Base-by-base conservation (phyloP, 2,888 invertebrate genomes). In the Elmis aenea region DNA sequence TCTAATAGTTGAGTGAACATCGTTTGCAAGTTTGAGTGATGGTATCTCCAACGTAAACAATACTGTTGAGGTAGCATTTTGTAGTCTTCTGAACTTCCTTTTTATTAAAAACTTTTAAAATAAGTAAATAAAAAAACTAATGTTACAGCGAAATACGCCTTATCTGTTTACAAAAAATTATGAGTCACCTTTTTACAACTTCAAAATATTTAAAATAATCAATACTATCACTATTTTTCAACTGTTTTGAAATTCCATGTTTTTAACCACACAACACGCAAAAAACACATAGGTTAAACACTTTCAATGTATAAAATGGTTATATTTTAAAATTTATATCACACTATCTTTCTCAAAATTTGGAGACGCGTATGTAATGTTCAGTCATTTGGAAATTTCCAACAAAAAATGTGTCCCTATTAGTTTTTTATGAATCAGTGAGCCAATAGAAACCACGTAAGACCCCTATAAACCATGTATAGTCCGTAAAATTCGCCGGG, bases 31-130 rank as follows among this genome's bases (percentile, higher is more conserved):
- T 92, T 92, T 50, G 85, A 83, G 69, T 90, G 89, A 70, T 92
- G 91, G 69, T 91, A 89, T 62, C 90, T 91, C 91, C 91, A 92
- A 69, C 90, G 73, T 54, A 92, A 72, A 65, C 91, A 92, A 72
- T 91, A 92, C 70, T 91, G 90, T 70, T 91, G 91, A 35, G 87
- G 83, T 71, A 81, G 74, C 85, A 86, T 85, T 68, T 70, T 69
- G 40, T 39, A 39, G 12, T 36, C 33, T 33, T 44, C 38, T 5
- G 14, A 16, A 23, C 48, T 46, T 40, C 24, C 40, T 37, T 33
- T 34, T 42, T 37, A 37, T 26, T 34, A 12, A 15, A 15, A 24
- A 31, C 33, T 28, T 20, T 27, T 29, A 32, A 32, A 30, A 38
- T 20, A 40, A 9, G 9, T 13, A 13, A 26, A 26, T 13, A 11